Conservation (phyloP, 2,113 vertebrate species). For the Ammodytes marinus region DNA sequence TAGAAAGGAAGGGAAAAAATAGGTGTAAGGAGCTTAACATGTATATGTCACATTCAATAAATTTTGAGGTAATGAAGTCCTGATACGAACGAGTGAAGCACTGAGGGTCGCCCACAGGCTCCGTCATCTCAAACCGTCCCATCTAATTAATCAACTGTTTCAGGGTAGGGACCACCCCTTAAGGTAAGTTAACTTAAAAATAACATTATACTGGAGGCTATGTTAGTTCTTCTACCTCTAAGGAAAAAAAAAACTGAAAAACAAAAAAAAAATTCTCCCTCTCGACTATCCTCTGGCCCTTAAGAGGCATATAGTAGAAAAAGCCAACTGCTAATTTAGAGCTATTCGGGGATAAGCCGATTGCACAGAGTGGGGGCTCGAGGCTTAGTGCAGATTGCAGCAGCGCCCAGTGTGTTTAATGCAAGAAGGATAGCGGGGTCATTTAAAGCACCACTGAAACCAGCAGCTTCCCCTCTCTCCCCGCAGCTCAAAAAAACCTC, state of each 20-base stretch:
- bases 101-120: slow-evolving; percentile 44
- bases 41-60: slow-evolving; percentile 60
- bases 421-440: slow-evolving; percentile 71
- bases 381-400: slow-evolving; percentile 80
- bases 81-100: slow-evolving; percentile 44
- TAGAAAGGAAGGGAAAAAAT: slow-evolving; percentile 11
- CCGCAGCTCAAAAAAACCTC: slow-evolving; percentile 45
- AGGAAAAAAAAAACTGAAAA: neutral
- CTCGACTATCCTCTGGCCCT: slow-evolving; percentile 53
- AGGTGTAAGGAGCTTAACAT: slow-evolving; percentile 6
- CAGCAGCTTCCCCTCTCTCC: slow-evolving; percentile 42
- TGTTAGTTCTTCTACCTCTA: slow-evolving; percentile 51
- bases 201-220: slow-evolving; percentile 45
- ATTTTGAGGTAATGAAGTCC: slow-evolving; percentile 42
- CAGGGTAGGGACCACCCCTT: slow-evolving; percentile 51
- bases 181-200: slow-evolving; percentile 71
- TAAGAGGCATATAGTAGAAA: slow-evolving; percentile 71
- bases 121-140: slow-evolving; percentile 46
- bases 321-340: slow-evolving; percentile 76
- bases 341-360: slow-evolving; percentile 79
- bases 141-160: slow-evolving; percentile 73
- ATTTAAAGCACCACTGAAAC: slow-evolving; percentile 75
- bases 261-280: neutral
- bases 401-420: slow-evolving; percentile 71
- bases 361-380: slow-evolving; percentile 74